Base-by-base conservation (phyloP, 2,113 vertebrate genomes). In the Morphnarchus princeps region DNA sequence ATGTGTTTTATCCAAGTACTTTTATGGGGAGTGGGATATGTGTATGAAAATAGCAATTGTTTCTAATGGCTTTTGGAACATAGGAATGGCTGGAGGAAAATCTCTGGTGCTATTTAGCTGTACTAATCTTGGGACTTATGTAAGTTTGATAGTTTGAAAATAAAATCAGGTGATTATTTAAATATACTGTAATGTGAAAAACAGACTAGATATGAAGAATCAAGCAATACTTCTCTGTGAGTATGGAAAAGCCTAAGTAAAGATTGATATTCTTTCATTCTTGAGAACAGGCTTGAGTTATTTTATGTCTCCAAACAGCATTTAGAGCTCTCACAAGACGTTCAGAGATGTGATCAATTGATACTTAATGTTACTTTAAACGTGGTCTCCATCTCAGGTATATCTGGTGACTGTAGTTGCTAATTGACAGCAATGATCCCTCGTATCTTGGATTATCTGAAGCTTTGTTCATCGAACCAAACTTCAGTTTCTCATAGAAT, bases 1-100 rank as follows among this genome's bases (percentile, higher is more conserved):
- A 5, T 0, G 4, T 5, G 36, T 65, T 50, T 66, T 43, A 7
- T 49, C 19, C 4, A 4, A 18, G 38, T n/a, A 3, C 9, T 83
- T 65, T 36, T 32, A 5, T 24, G 22, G 26, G 36, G 16, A 34
- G 4, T 17, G 32, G 49, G 26, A 4, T 55, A 15, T 3, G 3
- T 3, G 10, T 34, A 2, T 20, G 52, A 43, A 57, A 69, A 22
- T 0, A 13, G 32, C 2, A 7, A 13, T 43, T 71, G 20, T 24
- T 71, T 58, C 13, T 42, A 19, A 31, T 1, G 8, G n/a, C 13
- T 43, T 66, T 61, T 62, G 43, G 5, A 52, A 3, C 9, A 1
- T n/a, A 16, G 21, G 52, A 38, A 13, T 10, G 34, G 15, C 26
- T 66, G 45, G 38, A 42, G n/a, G 31, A 42, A 47, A 43, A 25